Percentiles rank a stretch among this genome's conserved stretches.
phyloP scores from a whole-genome alignment of 2,888 invertebrate genomes.

The Synergus umbraculus region DNA sequence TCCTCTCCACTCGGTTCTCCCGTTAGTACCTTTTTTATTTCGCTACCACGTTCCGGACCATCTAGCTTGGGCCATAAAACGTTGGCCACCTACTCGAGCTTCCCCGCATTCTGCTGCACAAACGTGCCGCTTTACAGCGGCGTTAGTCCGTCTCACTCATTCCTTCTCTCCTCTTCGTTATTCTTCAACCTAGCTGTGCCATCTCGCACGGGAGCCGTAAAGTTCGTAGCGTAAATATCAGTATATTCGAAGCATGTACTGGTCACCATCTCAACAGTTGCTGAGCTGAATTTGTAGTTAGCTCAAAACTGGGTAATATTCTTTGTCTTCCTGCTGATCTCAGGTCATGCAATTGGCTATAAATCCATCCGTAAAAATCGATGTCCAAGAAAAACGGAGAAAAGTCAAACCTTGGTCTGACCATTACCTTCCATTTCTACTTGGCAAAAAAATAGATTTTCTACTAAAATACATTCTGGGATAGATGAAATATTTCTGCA shows the following conservation, averaged over 20 bases:
- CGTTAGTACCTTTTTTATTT: conserved; percentile 66
- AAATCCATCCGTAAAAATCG: neutral
- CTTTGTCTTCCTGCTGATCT: conserved; percentile 25
- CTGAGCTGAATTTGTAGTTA: conserved; percentile 62
- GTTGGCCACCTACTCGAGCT: conserved; percentile 58
- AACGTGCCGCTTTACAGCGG: conserved; percentile 68
- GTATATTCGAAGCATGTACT: conserved; percentile 68
- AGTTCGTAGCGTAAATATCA: conserved; percentile 66
- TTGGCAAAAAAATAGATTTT: neutral
- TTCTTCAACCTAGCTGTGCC: conserved; percentile 48
- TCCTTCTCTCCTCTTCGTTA: conserved; percentile 43
- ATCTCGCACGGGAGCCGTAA: conserved; percentile 68
- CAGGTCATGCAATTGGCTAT: neutral
- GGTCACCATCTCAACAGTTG: conserved; percentile 55
- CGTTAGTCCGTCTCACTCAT: conserved; percentile 54
- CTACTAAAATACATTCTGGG: neutral
- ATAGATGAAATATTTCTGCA: too few species aligned
- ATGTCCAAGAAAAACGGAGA: too few species aligned
- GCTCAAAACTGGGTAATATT: conserved; percentile 56
- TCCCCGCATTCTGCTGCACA: conserved; percentile 53
- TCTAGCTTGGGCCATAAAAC: conserved; percentile 70
- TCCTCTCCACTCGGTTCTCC: conserved; percentile 46
- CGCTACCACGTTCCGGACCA: conserved; percentile 66
- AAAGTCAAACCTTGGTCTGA: neutral
- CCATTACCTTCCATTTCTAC: neutral